phyloP scores from a whole-genome alignment of 2,888 invertebrate species.

The Andricus quercusramuli region DNA sequence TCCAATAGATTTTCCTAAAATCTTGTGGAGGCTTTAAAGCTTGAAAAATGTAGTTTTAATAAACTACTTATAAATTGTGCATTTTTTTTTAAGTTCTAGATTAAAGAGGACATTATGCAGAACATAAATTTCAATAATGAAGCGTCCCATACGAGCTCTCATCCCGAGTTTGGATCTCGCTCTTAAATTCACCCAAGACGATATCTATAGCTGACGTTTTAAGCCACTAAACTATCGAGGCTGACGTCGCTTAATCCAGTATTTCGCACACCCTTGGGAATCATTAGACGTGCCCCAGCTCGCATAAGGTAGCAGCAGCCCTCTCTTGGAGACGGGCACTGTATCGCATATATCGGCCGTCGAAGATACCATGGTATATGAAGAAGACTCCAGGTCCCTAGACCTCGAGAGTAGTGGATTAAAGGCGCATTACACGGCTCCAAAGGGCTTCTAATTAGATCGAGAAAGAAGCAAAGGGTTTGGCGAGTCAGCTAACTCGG shows the following conservation, averaged over 20 bases:
- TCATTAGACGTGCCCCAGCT: conserved; percentile 66
- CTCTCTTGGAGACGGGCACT: not conserved
- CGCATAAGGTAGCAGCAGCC: conserved; percentile 38
- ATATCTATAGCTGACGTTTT: conserved; percentile 50
- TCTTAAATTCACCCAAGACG: conserved; percentile 34
- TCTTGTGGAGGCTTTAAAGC: too few relatives aligned
- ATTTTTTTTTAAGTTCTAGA: too few relatives aligned
- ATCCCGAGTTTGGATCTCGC: conserved; percentile 18
- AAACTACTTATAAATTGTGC: too few relatives aligned
- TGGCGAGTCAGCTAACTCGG: conserved; percentile 75
- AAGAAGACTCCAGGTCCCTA: conserved; percentile 61
- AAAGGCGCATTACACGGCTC: conserved; percentile 74
- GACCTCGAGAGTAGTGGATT: conserved; percentile 67
- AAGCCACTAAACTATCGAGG: conserved; percentile 61
- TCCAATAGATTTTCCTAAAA: too few relatives aligned
- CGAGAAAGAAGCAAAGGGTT: conserved; percentile 77
- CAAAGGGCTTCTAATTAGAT: conserved; percentile 76
- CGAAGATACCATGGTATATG: conserved; percentile 56
- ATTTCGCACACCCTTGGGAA: conserved; percentile 72
- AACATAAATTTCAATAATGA: conserved; percentile 20
- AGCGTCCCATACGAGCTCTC: conserved; percentile 3
- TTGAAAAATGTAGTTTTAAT: too few relatives aligned
- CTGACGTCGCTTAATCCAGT: conserved; percentile 71
- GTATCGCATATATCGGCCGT: conserved; percentile 55
- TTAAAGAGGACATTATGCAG: not conserved